phyloP scores from a whole-genome alignment of 2,797 vertebrate species.

The Schizothorax lantsangensis region DNA sequence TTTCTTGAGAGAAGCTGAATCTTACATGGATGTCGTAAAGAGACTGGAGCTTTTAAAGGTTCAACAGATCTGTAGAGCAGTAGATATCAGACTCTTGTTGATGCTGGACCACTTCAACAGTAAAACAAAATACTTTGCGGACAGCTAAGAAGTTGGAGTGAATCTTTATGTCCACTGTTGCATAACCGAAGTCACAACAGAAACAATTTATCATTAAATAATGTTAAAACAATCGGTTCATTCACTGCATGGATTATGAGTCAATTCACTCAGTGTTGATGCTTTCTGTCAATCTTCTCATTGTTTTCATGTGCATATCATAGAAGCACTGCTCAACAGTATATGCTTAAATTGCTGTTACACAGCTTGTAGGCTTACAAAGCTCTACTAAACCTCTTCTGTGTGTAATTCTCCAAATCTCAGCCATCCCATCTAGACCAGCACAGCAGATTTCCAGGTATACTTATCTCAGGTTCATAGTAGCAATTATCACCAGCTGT shows the following conservation, averaged over 20 bases:
- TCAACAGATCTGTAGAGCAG: neutral
- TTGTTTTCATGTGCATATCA: slow-evolving; percentile 56
- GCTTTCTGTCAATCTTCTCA: neutral
- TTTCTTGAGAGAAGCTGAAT: neutral
- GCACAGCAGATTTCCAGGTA: slow-evolving; percentile 65
- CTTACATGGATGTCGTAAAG: neutral
- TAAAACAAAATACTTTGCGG: neutral
- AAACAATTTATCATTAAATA: neutral
- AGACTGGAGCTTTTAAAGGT: neutral
- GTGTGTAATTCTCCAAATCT: slow-evolving; percentile 54
- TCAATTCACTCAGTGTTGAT: too few species aligned
- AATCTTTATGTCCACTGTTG: neutral
- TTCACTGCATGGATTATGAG: neutral
- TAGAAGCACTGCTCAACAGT: slow-evolving; percentile 70
- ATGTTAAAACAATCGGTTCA: neutral
- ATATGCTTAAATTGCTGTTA: slow-evolving; percentile 75
- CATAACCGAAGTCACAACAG: neutral
- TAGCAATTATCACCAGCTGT: slow-evolving; percentile 75
- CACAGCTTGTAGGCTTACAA: slow-evolving; percentile 75
- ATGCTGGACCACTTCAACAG: neutral
- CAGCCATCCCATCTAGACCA: slow-evolving; percentile 41
- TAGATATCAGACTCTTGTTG: neutral
- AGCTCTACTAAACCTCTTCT: slow-evolving; percentile 63
- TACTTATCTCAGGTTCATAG: slow-evolving; percentile 74
- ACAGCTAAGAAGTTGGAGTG: neutral